Conservation (phyloP, 2,113 vertebrate genomes). For the Scolopax mira region DNA sequence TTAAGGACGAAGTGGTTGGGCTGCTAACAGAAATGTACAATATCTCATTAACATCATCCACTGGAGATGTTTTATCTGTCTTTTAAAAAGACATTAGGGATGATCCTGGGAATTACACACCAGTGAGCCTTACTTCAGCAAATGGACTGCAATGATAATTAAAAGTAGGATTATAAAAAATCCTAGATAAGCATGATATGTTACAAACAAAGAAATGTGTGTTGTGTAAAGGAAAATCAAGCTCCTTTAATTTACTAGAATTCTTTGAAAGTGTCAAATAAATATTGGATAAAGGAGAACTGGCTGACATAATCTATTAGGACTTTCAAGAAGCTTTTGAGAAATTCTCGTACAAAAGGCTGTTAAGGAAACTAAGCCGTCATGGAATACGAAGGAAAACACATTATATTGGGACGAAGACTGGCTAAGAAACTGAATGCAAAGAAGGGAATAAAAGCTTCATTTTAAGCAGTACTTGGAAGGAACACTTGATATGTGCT, state of each 20-base stretch:
- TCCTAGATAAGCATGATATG: neutral
- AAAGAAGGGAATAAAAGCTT: neutral
- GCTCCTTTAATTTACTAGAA: constrained; percentile 44
- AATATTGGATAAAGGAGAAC: constrained; percentile 40
- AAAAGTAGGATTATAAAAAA: constrained; percentile 30
- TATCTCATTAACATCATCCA: constrained; percentile 19
- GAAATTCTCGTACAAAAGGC: constrained; percentile 33
- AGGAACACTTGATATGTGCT: neutral
- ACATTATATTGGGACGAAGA: neutral
- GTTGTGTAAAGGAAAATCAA: constrained; percentile 7
- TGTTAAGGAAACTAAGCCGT: neutral
- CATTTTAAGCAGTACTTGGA: neutral
- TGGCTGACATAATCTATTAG: constrained; percentile 28
- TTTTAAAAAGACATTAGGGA: constrained; percentile 47
- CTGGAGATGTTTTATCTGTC: constrained; percentile 8
- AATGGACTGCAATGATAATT: constrained; percentile 42
- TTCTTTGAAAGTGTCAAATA: constrained; percentile 37
- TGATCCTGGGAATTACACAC: constrained; percentile 24
- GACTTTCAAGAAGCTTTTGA: constrained; percentile 48
- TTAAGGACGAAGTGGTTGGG: neutral
- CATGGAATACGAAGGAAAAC: neutral
- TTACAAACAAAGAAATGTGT: neutral
- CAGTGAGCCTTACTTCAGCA: constrained; percentile 15
- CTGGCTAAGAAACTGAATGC: neutral
- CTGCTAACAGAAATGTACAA: constrained; percentile 16